Evolutionary conservation across 2,888 invertebrate species (phyloP), one percentile per base, ranked within the genome.

Genomic region (Xestia c-nigrum): DNA sequence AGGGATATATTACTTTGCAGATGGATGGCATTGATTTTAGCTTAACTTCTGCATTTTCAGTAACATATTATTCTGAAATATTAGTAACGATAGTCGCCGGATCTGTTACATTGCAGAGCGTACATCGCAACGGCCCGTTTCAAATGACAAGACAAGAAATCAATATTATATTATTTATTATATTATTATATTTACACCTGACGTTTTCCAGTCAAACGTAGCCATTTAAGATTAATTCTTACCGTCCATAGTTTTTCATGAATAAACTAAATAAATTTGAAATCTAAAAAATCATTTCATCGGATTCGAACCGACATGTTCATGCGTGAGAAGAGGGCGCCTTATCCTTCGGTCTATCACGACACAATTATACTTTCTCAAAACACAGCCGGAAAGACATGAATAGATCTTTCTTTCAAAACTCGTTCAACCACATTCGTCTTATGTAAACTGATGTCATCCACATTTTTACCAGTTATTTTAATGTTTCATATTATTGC

Each of bases 1-100:
- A 74, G 47, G 24, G 31, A 61, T 59, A 31, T 12, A 47, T 5
- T 46, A 10, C n/a, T 38, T 52, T 31, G 7, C 14, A 74, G 47
- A 70, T 38, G 71, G 71, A 74, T 71, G 74, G 71, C 74, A 74
- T 74, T 59, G 24, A 40, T 40, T 46, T 38, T 52, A 73, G 6
- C 38, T 16, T 38, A 59, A 14, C 0, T 40, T 65, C 12, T 47
- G 3, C 5, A 9, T 47, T 64, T 47, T n/a, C n/a, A 7, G 24
- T 31, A 59, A 24, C 7, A 5, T 24, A 31, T 31, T 19, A 50
- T 50, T 50, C 50, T 7, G 21, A 52, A 52, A 21, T 52, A 52
- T 21, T 21, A 21, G 9, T 52, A 9, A 7, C 3, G 7, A 52
- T 52, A 7, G 21, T 7, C 3, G 50, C 50, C 50, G 21, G 21